A percentile compares a stretch with the other conserved stretches of the same genome.
phyloP scores from a whole-genome alignment of 1,140 invertebrate genomes.

The Oryzaephilus surinamensis region DNA sequence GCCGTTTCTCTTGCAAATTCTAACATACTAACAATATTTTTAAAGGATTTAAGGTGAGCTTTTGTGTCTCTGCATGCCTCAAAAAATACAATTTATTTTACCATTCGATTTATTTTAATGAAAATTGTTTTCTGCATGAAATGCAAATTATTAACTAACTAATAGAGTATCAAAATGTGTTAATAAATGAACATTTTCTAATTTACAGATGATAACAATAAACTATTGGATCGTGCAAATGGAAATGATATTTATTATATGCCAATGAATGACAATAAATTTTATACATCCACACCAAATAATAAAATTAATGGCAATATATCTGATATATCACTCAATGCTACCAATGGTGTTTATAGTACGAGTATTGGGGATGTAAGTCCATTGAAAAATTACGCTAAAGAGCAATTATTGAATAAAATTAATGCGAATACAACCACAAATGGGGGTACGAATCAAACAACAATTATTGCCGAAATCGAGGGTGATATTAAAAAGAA shows the following conservation, averaged over 20 bases:
- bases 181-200: constrained; percentile 2
- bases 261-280: constrained; percentile 27
- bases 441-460: constrained; percentile 13
- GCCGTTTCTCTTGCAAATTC: constrained; percentile 11
- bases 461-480: constrained; percentile 32
- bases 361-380: constrained; percentile 18
- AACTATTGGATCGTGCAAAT: constrained; percentile 8
- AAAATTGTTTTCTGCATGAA: too few species aligned
- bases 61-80: constrained; percentile 2
- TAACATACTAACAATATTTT: constrained; percentile 1
- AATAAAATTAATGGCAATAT: constrained; percentile 25
- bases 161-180: too few species aligned
- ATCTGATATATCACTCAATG: constrained; percentile 18
- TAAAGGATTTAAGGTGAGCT: constrained; percentile 8
- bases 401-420: constrained; percentile 29
- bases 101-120: too few species aligned
- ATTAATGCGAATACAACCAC: constrained; percentile 24
- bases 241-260: constrained; percentile 13
- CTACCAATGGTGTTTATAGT: constrained; percentile 18
- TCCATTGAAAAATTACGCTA: constrained; percentile 20
- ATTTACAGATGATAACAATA: constrained; percentile 21
- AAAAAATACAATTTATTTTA: not conserved
- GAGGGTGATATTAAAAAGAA: constrained; percentile 33
- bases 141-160: not conserved
- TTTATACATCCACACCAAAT: constrained; percentile 24